Conservation (phyloP, 2,797 vertebrate genomes). For the Balearica regulorum region DNA sequence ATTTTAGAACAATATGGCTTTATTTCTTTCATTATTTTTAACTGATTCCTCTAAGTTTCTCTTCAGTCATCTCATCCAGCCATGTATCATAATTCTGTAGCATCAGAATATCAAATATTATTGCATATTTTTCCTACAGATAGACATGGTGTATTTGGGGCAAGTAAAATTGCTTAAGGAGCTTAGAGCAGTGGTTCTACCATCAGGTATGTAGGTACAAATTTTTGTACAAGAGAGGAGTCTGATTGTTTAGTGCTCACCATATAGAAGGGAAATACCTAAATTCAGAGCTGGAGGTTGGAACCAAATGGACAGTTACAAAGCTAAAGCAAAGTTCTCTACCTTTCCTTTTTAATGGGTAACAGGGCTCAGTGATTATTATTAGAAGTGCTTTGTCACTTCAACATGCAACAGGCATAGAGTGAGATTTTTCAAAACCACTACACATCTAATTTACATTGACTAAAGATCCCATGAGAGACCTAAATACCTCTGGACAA, state of each 20-base stretch:
- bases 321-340: background rate
- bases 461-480: conserved; percentile 8
- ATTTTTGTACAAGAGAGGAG: background rate
- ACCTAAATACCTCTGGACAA: conserved; percentile 11
- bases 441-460: conserved; percentile 36
- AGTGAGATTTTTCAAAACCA: conserved; percentile 40
- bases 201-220: background rate
- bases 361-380: background rate
- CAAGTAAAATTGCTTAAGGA: background rate
- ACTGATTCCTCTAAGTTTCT: background rate
- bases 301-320: background rate
- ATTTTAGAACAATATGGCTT: background rate
- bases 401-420: background rate
- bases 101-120: background rate
- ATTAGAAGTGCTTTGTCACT: background rate
- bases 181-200: background rate
- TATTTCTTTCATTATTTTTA: background rate
- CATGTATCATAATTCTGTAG: background rate
- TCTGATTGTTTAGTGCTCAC: background rate
- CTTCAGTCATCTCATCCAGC: background rate
- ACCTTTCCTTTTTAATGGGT: background rate
- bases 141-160: background rate
- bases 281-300: background rate
- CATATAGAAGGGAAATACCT: background rate
- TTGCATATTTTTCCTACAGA: background rate